Evolutionary conservation across 35 echinoderm and acorn worm genomes (phyloP), one percentile per base, ranked within the genome.

Genomic region (Heliocidaris tuberculata): DNA sequence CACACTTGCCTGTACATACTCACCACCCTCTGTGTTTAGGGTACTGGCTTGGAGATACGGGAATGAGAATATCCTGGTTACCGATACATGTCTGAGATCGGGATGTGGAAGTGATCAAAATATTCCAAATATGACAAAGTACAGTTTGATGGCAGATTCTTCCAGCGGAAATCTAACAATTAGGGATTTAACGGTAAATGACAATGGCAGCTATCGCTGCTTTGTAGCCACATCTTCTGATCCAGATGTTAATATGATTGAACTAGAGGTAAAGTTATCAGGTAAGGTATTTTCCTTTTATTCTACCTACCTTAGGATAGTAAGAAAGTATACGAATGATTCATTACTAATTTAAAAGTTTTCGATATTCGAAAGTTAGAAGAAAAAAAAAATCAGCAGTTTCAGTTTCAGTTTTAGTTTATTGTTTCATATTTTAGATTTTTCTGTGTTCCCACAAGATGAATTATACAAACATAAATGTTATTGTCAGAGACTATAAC

Each of bases 91-190:
- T 70, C 13, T 21, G 6, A 19, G 60, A 19, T 16, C 4, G 2
- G 60, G 60, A 70, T 70, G 60, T 19, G 0, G 24, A 17, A 70
- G 21, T 2, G 24, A 5, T 1, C 60, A 24, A 24, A 4, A 16
- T 5, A 19, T 70, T 24, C 6, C 15, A 21, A 19, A 70, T 70
- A 70, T 56, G 52, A 13, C 52, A 56, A 70, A 21, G 60, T 17
- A 21, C 1, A 21, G 60, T 17, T 70, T 70, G 65, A 78, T n/a
- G 6, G 65, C 65, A n/a, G 65, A 78, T 78, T 78, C 65, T 78
- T 78, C 65, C 65, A 78, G 65, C 65, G 65, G 65, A n/a, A 78
- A 78, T 78, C 65, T 78, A 27, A 78, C 65, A 27, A 78, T 78
- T 78, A 27, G 6, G 65, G 17, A 21, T 4, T 78, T 78, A 78